A percentile compares a stretch with the other conserved stretches of the same genome.
Evolutionary conservation across 2,113 vertebrate genomes (phyloP).

Genomic region (Sander lucioperca): DNA sequence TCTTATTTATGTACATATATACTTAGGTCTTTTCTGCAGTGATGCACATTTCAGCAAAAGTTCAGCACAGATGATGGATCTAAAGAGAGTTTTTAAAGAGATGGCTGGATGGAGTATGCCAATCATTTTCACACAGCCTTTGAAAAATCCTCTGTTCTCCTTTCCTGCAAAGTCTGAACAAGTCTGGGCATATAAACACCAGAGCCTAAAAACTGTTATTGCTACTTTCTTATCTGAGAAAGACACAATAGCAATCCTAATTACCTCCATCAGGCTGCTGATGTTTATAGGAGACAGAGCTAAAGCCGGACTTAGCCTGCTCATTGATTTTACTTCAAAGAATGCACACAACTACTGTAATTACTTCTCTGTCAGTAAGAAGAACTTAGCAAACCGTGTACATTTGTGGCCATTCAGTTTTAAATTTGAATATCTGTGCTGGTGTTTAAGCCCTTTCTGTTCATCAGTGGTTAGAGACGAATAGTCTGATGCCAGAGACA

Average conservation of each 20-base stretch:
- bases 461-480: neutral
- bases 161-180: constrained; percentile 22
- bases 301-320: constrained; percentile 5
- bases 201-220: constrained; percentile 38
- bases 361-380: constrained; percentile 17
- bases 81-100: constrained; percentile 2
- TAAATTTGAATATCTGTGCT: neutral
- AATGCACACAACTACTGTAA: constrained; percentile 19
- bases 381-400: neutral
- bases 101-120: constrained; percentile 12
- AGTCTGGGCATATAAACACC: constrained; percentile 18
- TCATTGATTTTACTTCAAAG: constrained; percentile 55
- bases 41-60: constrained; percentile 1
- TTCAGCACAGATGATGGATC: constrained; percentile 21
- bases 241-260: constrained; percentile 37
- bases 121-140: constrained; percentile 5
- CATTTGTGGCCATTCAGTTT: neutral
- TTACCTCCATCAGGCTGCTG: constrained; percentile 26
- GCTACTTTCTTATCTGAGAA: constrained; percentile 23
- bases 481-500: constrained; percentile 38
- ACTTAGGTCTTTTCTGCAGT: constrained; percentile 33
- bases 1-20: neutral
- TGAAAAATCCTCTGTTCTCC: constrained; percentile 2
- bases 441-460: neutral
- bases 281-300: constrained; percentile 13